Conservation (phyloP, 2,113 vertebrate species). For the Myiagra hebetior region DNA sequence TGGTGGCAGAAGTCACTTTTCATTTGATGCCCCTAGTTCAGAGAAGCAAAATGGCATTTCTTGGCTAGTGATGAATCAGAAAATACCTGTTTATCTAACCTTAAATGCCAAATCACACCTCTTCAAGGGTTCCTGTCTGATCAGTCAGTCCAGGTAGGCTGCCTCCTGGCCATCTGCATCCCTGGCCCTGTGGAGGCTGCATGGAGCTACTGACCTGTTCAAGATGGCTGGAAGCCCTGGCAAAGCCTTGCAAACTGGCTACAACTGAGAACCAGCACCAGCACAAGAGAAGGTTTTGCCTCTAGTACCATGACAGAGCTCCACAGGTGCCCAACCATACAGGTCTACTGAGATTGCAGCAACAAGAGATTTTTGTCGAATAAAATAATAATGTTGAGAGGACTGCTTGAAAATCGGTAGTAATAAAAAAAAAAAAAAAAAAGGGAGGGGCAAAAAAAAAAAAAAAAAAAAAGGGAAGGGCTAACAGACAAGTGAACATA, state of each 20-base stretch:
- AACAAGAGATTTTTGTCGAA: background rate
- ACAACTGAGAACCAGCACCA: background rate
- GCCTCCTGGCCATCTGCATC: background rate
- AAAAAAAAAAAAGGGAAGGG: background rate
- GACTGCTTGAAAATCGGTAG: background rate
- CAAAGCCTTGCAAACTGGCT: background rate
- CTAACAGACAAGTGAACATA: background rate
- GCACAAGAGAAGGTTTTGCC: background rate
- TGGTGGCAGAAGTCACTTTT: constrained; percentile 59
- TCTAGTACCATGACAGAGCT: background rate
- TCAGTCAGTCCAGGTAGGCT: background rate
- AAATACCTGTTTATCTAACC: constrained; percentile 10
- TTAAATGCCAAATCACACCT: constrained; percentile 27
- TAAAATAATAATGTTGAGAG: background rate
- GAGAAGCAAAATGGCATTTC: background rate
- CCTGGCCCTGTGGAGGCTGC: background rate
- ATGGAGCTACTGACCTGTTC: background rate
- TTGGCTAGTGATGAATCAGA: background rate
- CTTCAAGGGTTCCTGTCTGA: background rate
- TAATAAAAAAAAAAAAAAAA: background rate
- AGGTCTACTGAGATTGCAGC: background rate
- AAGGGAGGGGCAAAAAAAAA: background rate
- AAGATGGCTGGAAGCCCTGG: background rate
- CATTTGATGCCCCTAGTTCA: constrained; percentile 21
- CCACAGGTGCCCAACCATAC: background rate